Conservation (phyloP, 2,797 vertebrate genomes). For the Eulemur mongoz region DNA sequence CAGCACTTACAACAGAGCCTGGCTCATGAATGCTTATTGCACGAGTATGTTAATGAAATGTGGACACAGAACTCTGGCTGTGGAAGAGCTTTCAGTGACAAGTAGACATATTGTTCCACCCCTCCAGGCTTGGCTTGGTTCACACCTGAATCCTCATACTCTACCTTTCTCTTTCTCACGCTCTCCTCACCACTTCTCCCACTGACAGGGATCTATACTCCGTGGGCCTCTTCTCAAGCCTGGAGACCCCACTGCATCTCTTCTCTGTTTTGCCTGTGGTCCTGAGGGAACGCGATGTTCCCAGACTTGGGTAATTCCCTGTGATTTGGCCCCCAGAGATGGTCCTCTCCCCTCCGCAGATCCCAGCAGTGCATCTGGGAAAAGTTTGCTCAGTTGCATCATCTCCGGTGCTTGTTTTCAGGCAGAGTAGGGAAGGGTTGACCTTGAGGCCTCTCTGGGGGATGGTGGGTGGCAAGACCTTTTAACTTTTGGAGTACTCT, state of each 20-base stretch:
- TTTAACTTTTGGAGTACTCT: conserved; percentile 58
- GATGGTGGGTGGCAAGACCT: not conserved
- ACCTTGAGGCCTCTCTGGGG: conserved; percentile 56
- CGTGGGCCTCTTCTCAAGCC: not conserved
- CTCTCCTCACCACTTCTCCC: not conserved
- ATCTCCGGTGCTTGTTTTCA: conserved; percentile 60
- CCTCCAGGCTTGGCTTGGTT: not conserved
- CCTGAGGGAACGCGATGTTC: not conserved
- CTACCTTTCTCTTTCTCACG: not conserved
- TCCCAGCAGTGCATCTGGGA: not conserved
- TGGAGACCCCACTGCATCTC: not conserved
- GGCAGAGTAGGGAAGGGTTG: conserved; percentile 51
- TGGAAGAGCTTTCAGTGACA: not conserved
- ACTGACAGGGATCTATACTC: not conserved
- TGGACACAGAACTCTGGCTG: not conserved
- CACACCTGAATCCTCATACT: not conserved
- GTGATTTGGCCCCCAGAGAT: not conserved
- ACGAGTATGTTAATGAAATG: not conserved
- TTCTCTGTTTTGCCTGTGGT: conserved; percentile 13
- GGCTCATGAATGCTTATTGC: not conserved
- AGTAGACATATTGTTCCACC: not conserved
- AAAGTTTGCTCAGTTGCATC: conserved; percentile 68
- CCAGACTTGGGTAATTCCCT: not conserved
- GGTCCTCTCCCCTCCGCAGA: not conserved
- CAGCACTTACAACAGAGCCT: not conserved